phyloP scores from a whole-genome alignment of 2,888 invertebrate genomes.

The Meandrusa payeni region DNA sequence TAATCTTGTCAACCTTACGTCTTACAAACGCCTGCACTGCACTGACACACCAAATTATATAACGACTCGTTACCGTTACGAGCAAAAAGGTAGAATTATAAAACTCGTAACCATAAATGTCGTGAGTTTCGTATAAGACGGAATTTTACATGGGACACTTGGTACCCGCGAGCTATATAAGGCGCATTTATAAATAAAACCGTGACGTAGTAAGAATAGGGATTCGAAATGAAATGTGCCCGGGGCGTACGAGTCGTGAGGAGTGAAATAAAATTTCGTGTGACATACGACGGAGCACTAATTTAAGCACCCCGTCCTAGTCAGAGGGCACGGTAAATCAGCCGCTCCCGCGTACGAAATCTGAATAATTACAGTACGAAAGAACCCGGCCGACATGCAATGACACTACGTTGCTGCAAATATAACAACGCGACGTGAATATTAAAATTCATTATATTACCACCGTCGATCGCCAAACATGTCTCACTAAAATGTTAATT shows the following conservation, averaged over 20 bases:
- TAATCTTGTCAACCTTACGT: slow-evolving; percentile 63
- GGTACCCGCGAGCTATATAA: slow-evolving; percentile 53
- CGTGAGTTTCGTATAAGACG: slow-evolving; percentile 29
- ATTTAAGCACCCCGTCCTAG: slow-evolving; percentile 65
- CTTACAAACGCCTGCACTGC: slow-evolving; percentile 44
- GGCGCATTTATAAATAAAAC: slow-evolving; percentile 68
- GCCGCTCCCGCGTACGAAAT: slow-evolving; percentile 66
- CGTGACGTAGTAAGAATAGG: slow-evolving; percentile 59
- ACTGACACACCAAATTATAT: slow-evolving; percentile 46
- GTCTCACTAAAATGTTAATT: slow-evolving; percentile 2
- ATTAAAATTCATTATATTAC: slow-evolving; percentile 50
- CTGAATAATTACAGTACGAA: slow-evolving; percentile 51
- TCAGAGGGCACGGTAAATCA: slow-evolving; percentile 64
- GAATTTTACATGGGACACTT: slow-evolving; percentile 18
- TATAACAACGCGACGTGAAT: slow-evolving; percentile 53
- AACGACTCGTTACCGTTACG: slow-evolving; percentile 23
- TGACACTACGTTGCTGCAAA: slow-evolving; percentile 57
- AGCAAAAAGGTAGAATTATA: slow-evolving; percentile 24
- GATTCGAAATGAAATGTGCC: slow-evolving; percentile 60
- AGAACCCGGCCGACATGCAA: slow-evolving; percentile 59
- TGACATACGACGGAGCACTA: slow-evolving; percentile 71
- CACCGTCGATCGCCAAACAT: slow-evolving; percentile 8
- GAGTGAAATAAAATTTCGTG: slow-evolving; percentile 66
- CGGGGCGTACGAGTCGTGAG: slow-evolving; percentile 43
- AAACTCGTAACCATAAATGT: slow-evolving; percentile 22